Evolutionary conservation across 2,113 vertebrate species (phyloP), one percentile per base, ranked within the genome.

Genomic region (Salminus brasiliensis): DNA sequence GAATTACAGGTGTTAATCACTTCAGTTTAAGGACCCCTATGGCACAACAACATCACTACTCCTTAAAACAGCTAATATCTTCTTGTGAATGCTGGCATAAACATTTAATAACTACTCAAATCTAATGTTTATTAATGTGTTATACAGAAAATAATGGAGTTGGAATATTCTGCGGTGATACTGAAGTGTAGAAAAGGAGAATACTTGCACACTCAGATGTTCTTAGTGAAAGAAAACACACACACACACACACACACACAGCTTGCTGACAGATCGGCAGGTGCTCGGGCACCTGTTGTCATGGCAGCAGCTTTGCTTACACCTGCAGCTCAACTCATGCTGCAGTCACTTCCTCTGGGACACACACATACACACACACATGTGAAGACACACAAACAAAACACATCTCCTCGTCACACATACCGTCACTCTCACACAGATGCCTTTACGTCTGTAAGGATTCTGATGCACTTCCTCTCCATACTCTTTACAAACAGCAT

Each of bases 281-380:
- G 77, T 82, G 84, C 69, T 63, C 36, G 77, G 73, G 74, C 84
- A 85, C 84, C 84, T 82, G 84, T 82, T 85, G 62, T 66, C 43
- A 70, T 41, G 32, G 65, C 60, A 73, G 47, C 41, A 39, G 49
- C 27, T 39, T 79, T 70, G 32, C 63, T 67, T 71, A 66, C 78
- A 83, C 84, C 81, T 85, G 80, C 84, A 77, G 53, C 53, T 30
- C 49, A 8, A 53, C 53, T 77, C 23, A 62, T 60, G 59, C 34
- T 5, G 21, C 21, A n/a, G 52, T 67, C 49, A 72, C 53, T 71
- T 71, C 83, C 73, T 70, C 30, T 79, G 68, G 52, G 45, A 74
- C 62, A 57, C 25, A 47, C 71, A 80, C 62, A 67, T 34, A 74
- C 71, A 68, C 49, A 75, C 68, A 83, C 57, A 29, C 43, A 81